A percentile compares a stretch with the other conserved stretches of the same genome.
Evolutionary conservation across 2,113 vertebrate species (phyloP).

Genomic region (Aix galericulata): DNA sequence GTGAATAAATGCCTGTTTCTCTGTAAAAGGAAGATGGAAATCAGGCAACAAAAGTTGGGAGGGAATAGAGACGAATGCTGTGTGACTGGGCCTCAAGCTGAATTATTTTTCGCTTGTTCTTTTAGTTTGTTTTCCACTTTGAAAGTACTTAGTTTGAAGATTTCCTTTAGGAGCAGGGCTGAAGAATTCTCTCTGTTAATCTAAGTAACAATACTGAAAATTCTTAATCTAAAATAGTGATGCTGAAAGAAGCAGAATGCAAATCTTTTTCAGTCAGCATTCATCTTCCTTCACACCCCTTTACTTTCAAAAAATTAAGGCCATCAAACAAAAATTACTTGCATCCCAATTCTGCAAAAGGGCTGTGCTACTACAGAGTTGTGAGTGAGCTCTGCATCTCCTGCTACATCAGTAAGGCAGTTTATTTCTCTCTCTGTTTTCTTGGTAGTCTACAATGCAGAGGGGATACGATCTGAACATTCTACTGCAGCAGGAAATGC

Average conservation of each 20-base stretch:
- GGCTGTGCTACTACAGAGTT: neutral
- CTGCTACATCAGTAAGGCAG: neutral
- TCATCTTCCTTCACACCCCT: neutral
- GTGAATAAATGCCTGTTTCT: neutral
- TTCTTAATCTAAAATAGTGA: neutral
- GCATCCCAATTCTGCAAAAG: neutral
- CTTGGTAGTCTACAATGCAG: neutral
- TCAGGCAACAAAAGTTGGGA: neutral
- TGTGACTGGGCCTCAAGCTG: neutral
- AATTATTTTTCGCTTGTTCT: neutral
- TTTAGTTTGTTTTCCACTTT: neutral
- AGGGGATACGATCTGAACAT: neutral
- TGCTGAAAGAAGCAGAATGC: neutral
- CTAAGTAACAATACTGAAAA: neutral
- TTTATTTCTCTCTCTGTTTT: constrained; percentile 24
- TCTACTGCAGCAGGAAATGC: neutral
- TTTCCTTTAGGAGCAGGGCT: neutral
- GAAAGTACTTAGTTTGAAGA: neutral
- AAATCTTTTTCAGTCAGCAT: neutral
- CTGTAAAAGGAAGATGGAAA: neutral
- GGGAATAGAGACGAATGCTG: neutral
- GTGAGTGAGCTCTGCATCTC: neutral
- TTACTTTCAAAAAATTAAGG: neutral
- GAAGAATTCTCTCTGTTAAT: neutral
- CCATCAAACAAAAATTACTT: neutral